Conservation (phyloP, 1,140 invertebrate species). For the Dreissena polymorpha region DNA sequence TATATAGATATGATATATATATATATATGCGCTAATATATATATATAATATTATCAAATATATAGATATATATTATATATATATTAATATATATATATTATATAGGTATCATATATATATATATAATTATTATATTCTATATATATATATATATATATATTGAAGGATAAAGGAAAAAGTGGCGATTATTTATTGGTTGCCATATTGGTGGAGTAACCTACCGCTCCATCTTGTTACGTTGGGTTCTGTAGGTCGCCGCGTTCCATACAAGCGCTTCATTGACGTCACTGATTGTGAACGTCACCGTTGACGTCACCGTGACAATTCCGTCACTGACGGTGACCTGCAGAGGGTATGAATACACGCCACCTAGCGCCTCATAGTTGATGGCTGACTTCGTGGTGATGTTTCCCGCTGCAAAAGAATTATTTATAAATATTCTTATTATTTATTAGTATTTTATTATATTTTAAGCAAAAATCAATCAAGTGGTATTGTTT, state of each 20-base stretch:
- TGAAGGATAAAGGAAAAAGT: too few species aligned
- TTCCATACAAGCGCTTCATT: conserved; percentile 7
- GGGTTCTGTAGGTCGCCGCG: neutral
- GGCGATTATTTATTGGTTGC: too few species aligned
- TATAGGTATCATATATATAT: too few species aligned
- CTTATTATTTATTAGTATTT: neutral
- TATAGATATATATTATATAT: too few species aligned
- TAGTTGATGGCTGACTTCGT: neutral
- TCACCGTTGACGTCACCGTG: neutral
- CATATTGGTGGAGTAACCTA: neutral
- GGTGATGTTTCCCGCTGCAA: neutral
- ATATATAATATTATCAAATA: too few species aligned
- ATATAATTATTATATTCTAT: too few species aligned
- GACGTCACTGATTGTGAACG: neutral
- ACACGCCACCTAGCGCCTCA: neutral
- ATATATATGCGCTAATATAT: too few species aligned
- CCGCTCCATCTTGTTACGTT: neutral
- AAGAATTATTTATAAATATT: neutral
- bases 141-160: too few species aligned
- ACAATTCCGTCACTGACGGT: neutral
- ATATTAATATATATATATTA: too few species aligned
- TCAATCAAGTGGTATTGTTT: neutral
- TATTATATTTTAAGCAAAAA: neutral
- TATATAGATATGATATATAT: too few species aligned
- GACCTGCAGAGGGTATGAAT: neutral